Conservation (phyloP, 2,888 invertebrate species). For the Automeris io region DNA sequence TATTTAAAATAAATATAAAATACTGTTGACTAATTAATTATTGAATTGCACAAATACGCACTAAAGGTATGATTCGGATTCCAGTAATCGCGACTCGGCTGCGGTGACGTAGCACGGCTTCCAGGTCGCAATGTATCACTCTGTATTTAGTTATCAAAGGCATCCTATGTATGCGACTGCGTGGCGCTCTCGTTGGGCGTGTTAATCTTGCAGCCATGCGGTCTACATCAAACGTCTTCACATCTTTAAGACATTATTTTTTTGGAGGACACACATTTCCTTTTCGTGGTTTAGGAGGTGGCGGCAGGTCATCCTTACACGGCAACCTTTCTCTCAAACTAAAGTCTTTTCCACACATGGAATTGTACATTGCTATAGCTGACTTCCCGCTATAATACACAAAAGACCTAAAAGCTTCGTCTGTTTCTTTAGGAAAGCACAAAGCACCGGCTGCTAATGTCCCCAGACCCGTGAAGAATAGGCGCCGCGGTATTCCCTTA, state of each 20-base stretch:
- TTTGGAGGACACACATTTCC: slow-evolving; percentile 20
- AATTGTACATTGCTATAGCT: slow-evolving; percentile 25
- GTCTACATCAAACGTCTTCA: no score
- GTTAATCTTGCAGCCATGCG: no score
- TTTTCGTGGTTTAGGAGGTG: slow-evolving; percentile 10
- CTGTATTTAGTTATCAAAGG: no score
- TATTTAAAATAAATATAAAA: no score
- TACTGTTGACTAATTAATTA: no score
- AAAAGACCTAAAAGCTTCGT: slow-evolving; percentile 32
- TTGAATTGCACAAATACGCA: no score
- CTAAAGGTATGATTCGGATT: no score
- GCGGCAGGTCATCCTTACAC: slow-evolving; percentile 35
- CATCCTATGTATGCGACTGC: no score
- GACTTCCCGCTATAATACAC: slow-evolving; percentile 23
- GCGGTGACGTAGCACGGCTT: no score
- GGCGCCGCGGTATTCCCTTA: slow-evolving; percentile 19
- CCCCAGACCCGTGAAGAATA: slow-evolving; percentile 32
- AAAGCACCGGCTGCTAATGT: slow-evolving; percentile 35
- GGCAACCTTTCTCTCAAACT: slow-evolving; percentile 32
- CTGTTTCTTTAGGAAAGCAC: slow-evolving; percentile 51
- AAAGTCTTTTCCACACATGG: slow-evolving; percentile 20
- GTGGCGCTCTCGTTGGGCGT: no score
- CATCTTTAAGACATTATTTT: neutral
- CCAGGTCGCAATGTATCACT: no score
- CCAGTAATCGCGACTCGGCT: no score